A percentile compares a stretch with the other conserved stretches of the same genome.
Evolutionary conservation across 2,888 invertebrate species (phyloP).

Genomic region (Agonopterix arenella): DNA sequence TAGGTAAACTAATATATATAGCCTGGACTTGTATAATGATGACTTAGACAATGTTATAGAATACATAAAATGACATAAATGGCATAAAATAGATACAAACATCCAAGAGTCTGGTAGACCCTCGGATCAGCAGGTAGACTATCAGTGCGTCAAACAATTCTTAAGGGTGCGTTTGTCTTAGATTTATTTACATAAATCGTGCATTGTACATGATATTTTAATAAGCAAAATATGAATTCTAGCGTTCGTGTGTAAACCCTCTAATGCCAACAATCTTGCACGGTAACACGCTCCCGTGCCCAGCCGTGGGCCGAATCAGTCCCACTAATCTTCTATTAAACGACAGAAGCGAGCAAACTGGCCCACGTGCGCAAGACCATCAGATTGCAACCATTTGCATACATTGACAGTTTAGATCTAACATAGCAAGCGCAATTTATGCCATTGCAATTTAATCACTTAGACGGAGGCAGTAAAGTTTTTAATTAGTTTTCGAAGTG

Average conservation of each 20-base stretch:
- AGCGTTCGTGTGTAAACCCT: slow-evolving; percentile 14
- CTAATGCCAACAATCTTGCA: slow-evolving; percentile 35
- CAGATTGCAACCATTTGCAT: slow-evolving; percentile 65
- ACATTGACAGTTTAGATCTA: slow-evolving; percentile 61
- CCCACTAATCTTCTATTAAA: slow-evolving; percentile 60
- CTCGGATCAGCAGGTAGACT: too few relatives aligned
- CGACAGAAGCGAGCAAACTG: slow-evolving; percentile 50
- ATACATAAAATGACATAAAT: too few relatives aligned
- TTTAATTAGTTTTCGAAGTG: slow-evolving; percentile 1
- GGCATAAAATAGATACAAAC: too few relatives aligned
- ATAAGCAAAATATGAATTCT: too few relatives aligned
- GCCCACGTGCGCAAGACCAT: slow-evolving; percentile 57
- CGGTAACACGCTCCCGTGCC: slow-evolving; percentile 30
- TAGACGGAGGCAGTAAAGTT: neutral
- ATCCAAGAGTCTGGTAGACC: too few relatives aligned
- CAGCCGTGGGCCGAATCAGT: slow-evolving; percentile 57
- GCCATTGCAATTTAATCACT: neutral
- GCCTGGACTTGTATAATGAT: too few relatives aligned
- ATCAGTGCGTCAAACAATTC: too few relatives aligned
- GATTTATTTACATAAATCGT: too few relatives aligned
- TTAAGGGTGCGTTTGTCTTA: too few relatives aligned
- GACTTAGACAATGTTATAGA: too few relatives aligned
- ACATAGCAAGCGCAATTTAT: neutral
- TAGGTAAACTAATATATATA: too few relatives aligned
- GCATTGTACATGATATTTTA: too few relatives aligned